Conservation (phyloP, 1,140 invertebrate species). For the Lethocerus indicus region DNA sequence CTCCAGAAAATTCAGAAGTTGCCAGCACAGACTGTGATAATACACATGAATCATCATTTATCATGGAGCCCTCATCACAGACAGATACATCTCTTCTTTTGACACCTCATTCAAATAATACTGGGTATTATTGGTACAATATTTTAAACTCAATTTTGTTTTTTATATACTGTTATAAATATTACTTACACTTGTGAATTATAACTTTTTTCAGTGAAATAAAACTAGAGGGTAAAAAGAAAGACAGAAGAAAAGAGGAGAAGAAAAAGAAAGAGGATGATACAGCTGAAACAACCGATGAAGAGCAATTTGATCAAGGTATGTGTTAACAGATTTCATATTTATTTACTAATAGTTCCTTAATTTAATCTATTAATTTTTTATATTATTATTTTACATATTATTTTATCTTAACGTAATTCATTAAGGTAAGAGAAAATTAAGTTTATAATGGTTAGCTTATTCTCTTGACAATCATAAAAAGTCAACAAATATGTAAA, state of each 20-base stretch:
- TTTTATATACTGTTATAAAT: background rate
- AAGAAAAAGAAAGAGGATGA: slow-evolving; percentile 21
- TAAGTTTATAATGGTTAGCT: no score
- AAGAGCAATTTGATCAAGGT: slow-evolving; percentile 18
- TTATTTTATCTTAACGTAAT: no score
- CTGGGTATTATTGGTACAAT: background rate
- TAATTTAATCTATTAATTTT: no score
- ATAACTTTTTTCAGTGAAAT: slow-evolving; percentile 18
- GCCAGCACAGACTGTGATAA: slow-evolving; percentile 1
- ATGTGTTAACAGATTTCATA: no score
- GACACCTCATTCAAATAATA: background rate
- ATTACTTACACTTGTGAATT: background rate
- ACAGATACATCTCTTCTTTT: background rate
- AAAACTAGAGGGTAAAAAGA: slow-evolving; percentile 20
- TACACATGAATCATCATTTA: background rate
- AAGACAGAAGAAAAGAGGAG: slow-evolving; percentile 21
- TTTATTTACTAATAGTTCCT: no score
- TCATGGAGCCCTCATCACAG: background rate
- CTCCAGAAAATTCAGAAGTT: slow-evolving; percentile 3
- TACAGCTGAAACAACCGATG: slow-evolving; percentile 18
- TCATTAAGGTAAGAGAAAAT: no score
- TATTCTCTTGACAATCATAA: no score
- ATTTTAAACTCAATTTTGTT: background rate
- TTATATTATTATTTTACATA: no score
- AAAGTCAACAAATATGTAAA: no score